phyloP scores from a whole-genome alignment of 2,113 vertebrate species.

The Brachyistius frenatus region DNA sequence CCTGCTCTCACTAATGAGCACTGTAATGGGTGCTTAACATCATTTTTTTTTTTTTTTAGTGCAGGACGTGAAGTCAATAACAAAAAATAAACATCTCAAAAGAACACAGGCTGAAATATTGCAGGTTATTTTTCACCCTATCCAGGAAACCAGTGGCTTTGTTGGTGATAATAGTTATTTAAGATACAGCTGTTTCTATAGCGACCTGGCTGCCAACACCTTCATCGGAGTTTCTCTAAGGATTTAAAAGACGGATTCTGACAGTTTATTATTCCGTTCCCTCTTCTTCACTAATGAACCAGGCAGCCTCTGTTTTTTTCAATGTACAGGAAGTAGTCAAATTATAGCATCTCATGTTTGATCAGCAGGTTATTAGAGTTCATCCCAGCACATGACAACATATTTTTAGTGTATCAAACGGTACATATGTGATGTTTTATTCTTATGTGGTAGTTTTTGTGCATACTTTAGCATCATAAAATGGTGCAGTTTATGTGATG shows the following conservation, averaged over 20 bases:
- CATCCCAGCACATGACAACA: background rate
- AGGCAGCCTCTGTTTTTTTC: background rate
- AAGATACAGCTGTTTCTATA: slow-evolving; percentile 44
- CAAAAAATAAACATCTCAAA: slow-evolving; percentile 5
- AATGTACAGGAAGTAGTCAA: too few relatives aligned
- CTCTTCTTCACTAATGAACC: background rate
- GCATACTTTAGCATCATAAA: background rate
- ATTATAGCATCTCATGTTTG: background rate
- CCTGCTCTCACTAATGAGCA: slow-evolving; percentile 51
- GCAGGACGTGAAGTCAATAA: slow-evolving; percentile 1
- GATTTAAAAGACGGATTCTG: slow-evolving; percentile 19
- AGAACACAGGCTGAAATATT: background rate
- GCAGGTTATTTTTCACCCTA: background rate
- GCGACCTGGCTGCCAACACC: slow-evolving; percentile 35
- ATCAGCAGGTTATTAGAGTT: background rate
- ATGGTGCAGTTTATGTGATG: too few relatives aligned
- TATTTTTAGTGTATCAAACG: too few relatives aligned
- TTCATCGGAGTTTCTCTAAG: slow-evolving; percentile 16
- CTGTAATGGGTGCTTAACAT: slow-evolving; percentile 34
- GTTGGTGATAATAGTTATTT: slow-evolving; percentile 14
- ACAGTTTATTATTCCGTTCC: background rate
- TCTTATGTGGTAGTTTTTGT: too few relatives aligned
- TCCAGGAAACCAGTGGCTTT: slow-evolving; percentile 1
- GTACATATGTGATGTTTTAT: background rate
- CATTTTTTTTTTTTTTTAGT: slow-evolving; percentile 36